Percentiles rank a stretch among this genome's conserved stretches.
phyloP scores from a whole-genome alignment of 2,797 vertebrate genomes.

The Hippopotamyrus pictus region DNA sequence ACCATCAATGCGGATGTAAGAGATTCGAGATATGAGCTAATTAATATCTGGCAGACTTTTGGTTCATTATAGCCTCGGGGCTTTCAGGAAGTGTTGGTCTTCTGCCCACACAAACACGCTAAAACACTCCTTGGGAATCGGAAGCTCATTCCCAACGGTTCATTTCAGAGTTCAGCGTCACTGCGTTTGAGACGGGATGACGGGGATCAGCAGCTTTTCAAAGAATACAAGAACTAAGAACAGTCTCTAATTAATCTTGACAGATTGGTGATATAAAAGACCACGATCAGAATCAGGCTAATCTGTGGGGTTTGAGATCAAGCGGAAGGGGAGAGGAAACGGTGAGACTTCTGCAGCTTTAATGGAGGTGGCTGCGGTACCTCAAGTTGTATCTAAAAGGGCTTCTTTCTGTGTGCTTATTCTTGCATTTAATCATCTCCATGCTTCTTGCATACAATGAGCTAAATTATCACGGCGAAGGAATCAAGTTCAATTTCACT shows the following conservation, averaged over 20 bases:
- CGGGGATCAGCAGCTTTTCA: neutral
- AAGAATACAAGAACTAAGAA: neutral
- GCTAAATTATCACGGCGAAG: conserved; percentile 41
- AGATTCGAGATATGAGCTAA: neutral
- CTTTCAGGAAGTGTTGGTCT: neutral
- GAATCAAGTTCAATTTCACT: conserved; percentile 48
- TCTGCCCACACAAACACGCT: neutral
- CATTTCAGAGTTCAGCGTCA: neutral
- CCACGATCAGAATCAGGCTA: neutral
- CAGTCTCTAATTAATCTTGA: conserved; percentile 9
- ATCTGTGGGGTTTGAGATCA: neutral
- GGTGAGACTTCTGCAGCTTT: neutral
- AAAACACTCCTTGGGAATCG: neutral
- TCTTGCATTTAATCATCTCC: conserved; percentile 37
- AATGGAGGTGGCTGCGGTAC: neutral
- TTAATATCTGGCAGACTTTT: conserved; percentile 12
- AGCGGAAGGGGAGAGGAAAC: neutral
- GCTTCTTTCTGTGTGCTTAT: neutral
- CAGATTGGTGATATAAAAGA: neutral
- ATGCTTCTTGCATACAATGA: conserved; percentile 36
- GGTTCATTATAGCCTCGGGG: neutral
- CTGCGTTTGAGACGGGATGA: neutral
- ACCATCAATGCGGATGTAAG: neutral
- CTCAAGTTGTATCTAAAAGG: neutral
- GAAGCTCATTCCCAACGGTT: neutral